phyloP scores from a whole-genome alignment of 2,797 vertebrate species.

The Mormyrus proboscirostris region DNA sequence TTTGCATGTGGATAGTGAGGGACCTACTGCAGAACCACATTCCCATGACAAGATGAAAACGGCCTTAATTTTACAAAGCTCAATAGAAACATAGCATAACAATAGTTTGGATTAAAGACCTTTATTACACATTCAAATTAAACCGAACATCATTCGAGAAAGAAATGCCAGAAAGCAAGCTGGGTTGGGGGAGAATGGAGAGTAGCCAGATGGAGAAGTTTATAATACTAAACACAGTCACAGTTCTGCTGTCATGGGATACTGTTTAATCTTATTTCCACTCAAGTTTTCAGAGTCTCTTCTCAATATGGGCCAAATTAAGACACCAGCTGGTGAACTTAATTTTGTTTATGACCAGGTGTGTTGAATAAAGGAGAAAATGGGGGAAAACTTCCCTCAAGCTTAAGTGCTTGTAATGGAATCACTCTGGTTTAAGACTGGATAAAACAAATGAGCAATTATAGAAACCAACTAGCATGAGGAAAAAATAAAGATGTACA shows the following conservation, averaged over 20 bases:
- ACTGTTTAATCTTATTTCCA: neutral
- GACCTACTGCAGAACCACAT: neutral
- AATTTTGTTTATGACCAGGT: neutral
- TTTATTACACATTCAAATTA: conserved; percentile 8
- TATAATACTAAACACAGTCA: neutral
- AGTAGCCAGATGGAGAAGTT: neutral
- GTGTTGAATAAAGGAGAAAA: neutral
- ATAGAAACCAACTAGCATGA: neutral
- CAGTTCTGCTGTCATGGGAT: neutral
- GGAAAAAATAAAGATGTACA: neutral
- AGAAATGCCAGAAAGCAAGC: neutral
- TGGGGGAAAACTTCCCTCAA: neutral
- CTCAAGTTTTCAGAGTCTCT: neutral
- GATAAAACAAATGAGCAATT: neutral
- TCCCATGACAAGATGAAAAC: neutral
- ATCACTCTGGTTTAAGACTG: neutral
- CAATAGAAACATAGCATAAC: neutral
- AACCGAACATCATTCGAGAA: neutral
- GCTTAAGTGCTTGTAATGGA: neutral
- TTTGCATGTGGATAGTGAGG: neutral
- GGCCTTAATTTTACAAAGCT: neutral
- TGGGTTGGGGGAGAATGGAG: neutral
- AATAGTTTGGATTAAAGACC: neutral
- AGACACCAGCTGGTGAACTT: neutral
- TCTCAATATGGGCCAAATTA: neutral